Conservation (phyloP, 1,140 invertebrate species). For the Aphelenchoides besseyi region DNA sequence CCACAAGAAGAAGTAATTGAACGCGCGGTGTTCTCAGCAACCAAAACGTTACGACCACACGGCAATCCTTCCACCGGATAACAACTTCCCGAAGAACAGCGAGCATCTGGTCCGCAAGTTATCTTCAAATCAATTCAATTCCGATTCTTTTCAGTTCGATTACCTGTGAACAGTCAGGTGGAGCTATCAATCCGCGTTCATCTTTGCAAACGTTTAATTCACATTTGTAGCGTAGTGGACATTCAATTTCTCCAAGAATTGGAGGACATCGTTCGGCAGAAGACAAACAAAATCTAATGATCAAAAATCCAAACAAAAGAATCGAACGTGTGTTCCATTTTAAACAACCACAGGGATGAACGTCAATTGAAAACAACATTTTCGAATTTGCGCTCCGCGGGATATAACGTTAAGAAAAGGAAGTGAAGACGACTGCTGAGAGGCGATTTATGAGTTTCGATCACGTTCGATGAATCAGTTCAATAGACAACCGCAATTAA, state of each 20-base stretch:
- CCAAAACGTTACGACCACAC: constrained; percentile 55
- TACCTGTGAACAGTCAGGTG: constrained; percentile 44
- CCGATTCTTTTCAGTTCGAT: background rate
- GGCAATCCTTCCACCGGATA: constrained; percentile 34
- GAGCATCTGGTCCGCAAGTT: constrained; percentile 43
- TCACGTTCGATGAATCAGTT: no score
- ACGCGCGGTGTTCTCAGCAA: constrained; percentile 50
- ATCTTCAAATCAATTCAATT: constrained; percentile 32
- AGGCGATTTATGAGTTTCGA: no score
- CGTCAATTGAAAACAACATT: no score
- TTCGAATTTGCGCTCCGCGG: no score
- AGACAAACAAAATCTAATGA: background rate
- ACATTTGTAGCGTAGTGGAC: constrained; percentile 49
- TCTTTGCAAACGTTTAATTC: constrained; percentile 45
- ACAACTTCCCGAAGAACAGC: constrained; percentile 51
- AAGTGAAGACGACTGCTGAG: no score
- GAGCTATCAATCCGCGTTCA: constrained; percentile 29
- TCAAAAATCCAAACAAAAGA: constrained; percentile 2
- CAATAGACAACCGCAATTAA: no score
- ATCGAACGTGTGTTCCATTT: background rate
- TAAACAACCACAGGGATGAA: background rate
- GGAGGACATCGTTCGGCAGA: constrained; percentile 38
- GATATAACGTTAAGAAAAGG: no score
- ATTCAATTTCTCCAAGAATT: constrained; percentile 58
- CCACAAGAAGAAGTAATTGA: constrained; percentile 53